A percentile compares a stretch with the other conserved stretches of the same genome.
phyloP scores from a whole-genome alignment of 2,797 vertebrate species.

The Pseudochromis fuscus region DNA sequence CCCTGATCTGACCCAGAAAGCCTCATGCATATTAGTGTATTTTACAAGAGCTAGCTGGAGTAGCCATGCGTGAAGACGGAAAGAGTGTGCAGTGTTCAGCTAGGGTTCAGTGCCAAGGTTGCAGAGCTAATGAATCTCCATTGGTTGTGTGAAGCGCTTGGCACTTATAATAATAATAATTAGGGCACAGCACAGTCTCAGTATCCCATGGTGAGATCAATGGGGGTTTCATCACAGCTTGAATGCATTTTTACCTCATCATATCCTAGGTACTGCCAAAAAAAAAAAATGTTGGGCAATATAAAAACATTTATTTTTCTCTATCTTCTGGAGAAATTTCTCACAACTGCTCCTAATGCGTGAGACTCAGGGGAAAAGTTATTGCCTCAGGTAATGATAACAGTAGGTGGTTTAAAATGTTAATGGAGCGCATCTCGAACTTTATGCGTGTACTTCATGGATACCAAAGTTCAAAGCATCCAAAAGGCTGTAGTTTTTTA shows the following conservation, averaged over 20 bases:
- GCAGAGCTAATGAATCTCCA: conserved; percentile 69
- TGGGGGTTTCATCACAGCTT: conserved; percentile 26
- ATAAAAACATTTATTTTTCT: conserved; percentile 10
- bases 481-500: not conserved
- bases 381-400: conserved; percentile 20
- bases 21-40: conserved; percentile 67
- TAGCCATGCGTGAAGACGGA: conserved; percentile 49
- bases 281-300: conserved; percentile 8
- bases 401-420: conserved; percentile 30
- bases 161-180: conserved; percentile 67
- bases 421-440: not conserved
- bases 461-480: conserved; percentile 17
- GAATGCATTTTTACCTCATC: conserved; percentile 21
- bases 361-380: not conserved
- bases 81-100: conserved; percentile 42
- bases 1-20: conserved; percentile 59
- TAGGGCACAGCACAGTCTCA: conserved; percentile 36
- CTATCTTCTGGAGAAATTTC: conserved; percentile 6
- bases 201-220: conserved; percentile 47
- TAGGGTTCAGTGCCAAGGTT: conserved; percentile 54
- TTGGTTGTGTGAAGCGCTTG: conserved; percentile 63
- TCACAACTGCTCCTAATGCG: conserved; percentile 10
- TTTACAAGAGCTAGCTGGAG: conserved; percentile 60
- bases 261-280: conserved; percentile 3
- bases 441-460: conserved; percentile 9